Evolutionary conservation across 2,888 invertebrate species (phyloP).

Genomic region (Globia sparganii): DNA sequence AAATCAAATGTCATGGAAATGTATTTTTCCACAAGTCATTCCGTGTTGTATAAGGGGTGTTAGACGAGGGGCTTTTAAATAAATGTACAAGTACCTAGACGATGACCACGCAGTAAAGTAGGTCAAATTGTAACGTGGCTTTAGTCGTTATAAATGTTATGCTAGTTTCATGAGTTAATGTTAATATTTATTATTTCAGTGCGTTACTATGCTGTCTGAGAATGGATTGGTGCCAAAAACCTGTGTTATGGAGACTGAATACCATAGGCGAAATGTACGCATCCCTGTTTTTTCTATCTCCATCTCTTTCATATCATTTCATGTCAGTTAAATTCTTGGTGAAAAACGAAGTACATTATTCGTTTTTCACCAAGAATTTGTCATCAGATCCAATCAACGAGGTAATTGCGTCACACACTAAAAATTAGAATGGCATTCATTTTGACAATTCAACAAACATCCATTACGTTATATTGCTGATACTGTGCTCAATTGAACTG

Average conservation of each 20-base stretch:
- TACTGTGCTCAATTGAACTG: background rate
- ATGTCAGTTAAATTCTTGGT: no score
- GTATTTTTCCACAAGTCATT: background rate
- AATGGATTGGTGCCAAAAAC: conserved; percentile 61
- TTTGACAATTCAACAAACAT: background rate
- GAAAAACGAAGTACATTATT: background rate
- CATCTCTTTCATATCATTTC: background rate
- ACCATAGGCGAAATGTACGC: conserved; percentile 57
- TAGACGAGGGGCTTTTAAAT: background rate
- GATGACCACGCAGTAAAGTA: background rate
- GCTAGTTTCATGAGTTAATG: background rate
- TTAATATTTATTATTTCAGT: conserved; percentile 47
- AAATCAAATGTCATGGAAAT: background rate
- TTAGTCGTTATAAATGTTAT: background rate
- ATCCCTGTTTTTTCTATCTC: background rate
- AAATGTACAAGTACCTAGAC: background rate
- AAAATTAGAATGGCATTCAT: background rate
- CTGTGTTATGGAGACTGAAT: conserved; percentile 63
- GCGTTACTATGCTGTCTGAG: conserved; percentile 8
- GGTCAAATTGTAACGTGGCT: background rate
- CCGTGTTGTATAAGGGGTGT: background rate
- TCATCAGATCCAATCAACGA: background rate
- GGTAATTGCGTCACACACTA: background rate
- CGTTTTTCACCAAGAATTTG: no score
- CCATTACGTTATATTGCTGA: background rate